phyloP scores from a whole-genome alignment of 2,888 invertebrate genomes.

The Caenorhabditis sulstoni region DNA sequence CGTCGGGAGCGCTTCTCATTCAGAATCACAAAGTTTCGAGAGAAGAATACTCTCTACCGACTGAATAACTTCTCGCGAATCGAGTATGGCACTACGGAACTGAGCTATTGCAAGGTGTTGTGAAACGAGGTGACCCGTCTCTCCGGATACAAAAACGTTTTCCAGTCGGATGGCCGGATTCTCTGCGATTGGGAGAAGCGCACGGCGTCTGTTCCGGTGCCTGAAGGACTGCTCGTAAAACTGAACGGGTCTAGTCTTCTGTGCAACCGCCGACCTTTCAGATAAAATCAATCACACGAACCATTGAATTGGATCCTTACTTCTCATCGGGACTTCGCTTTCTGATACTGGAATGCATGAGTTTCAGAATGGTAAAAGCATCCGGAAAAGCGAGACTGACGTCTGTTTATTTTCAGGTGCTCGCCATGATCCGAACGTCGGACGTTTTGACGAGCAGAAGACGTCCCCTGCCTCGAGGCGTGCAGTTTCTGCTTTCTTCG shows the following conservation, averaged over 20 bases:
- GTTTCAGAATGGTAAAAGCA: conserved; percentile 44
- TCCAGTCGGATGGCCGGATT: conserved; percentile 28
- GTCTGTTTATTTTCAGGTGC: conserved; percentile 19
- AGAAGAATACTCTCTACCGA: conserved; percentile 44
- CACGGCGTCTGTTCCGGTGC: conserved; percentile 21
- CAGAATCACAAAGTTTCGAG: conserved; percentile 48
- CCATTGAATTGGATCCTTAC: conserved; percentile 53
- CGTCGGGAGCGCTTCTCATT: background rate
- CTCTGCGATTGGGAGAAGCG: conserved; percentile 26
- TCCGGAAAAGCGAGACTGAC: no score
- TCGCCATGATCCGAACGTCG: conserved; percentile 40
- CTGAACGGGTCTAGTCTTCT: background rate
- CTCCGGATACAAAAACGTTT: background rate
- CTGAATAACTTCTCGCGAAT: conserved; percentile 47
- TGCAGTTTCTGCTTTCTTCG: conserved; percentile 44
- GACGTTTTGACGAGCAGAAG: conserved; percentile 38
- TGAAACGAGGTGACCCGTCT: background rate
- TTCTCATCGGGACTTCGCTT: conserved; percentile 49
- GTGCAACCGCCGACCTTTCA: background rate
- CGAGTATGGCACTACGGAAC: conserved; percentile 39
- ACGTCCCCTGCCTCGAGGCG: conserved; percentile 7
- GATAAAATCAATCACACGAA: conserved; percentile 53
- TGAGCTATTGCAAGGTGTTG: conserved; percentile 54
- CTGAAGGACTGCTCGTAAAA: conserved; percentile 20
- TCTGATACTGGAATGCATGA: conserved; percentile 50